These are phyloP conservation scores for Coturnix japonica DNA, from an alignment of 2,113 vertebrate species.

Conservation along the genomic window DNA sequence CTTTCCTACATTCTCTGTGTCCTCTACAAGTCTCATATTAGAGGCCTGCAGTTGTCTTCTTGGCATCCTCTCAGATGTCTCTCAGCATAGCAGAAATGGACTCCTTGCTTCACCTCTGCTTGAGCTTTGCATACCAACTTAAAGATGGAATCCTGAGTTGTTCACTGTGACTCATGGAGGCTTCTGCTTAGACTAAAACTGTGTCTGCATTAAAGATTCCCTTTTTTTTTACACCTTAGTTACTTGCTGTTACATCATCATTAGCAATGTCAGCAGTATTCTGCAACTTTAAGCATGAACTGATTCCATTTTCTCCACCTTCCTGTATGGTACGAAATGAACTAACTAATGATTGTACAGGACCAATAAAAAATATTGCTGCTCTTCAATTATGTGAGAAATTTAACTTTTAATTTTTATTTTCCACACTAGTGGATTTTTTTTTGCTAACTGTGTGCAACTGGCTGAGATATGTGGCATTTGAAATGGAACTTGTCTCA, in stretches of 20 bases:
- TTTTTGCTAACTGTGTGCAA: neutral
- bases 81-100: accelerated
- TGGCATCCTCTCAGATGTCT: neutral
- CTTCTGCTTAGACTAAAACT: neutral
- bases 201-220: neutral
- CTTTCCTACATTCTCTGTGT: neutral
- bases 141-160: neutral
- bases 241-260: neutral
- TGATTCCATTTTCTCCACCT: accelerated
- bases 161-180: neutral
- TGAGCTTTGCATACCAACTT: neutral
- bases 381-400: neutral
- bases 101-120: neutral
- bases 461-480: neutral
- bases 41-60: neutral
- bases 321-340: neutral
- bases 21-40: neutral
- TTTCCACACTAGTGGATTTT: neutral
- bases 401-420: neutral
- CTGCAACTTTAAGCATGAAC: neutral
- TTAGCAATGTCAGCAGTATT: neutral
- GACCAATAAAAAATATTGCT: neutral
- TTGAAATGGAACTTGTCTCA: neutral
- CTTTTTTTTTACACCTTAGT: neutral
- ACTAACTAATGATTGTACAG: neutral